These are phyloP conservation scores for Xyrichtys novacula DNA, from an alignment of 2,797 vertebrate genomes.

Conservation along the genomic window DNA sequence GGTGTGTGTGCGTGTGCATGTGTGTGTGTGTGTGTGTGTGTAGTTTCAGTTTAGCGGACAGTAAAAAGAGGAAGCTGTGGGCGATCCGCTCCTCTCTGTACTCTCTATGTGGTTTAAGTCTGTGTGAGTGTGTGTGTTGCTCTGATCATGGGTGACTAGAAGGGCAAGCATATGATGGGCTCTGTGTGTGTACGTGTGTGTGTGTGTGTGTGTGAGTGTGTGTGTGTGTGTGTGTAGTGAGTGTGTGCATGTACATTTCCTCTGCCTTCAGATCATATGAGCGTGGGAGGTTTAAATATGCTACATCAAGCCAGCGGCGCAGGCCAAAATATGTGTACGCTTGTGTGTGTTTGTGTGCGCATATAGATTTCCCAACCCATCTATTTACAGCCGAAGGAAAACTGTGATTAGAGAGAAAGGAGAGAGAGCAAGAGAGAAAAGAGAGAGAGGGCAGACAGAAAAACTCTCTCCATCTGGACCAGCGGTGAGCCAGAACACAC, in stretches of 20 bases:
- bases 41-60: slow-evolving; percentile 63
- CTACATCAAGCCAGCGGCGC: slow-evolving; percentile 64
- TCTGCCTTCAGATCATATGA: slow-evolving; percentile 67
- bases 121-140: slow-evolving; percentile 69
- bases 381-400: slow-evolving; percentile 82
- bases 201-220: slow-evolving; percentile 11
- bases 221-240: slow-evolving; percentile 29
- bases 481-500: slow-evolving; percentile 60
- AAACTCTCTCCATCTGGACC: slow-evolving; percentile 78
- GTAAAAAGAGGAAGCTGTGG: slow-evolving; percentile 78
- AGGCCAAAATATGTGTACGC: slow-evolving; percentile 44
- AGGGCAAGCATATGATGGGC: slow-evolving; percentile 70
- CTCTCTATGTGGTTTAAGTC: slow-evolving; percentile 73
- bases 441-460: slow-evolving; percentile 64
- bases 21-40: slow-evolving; percentile 39
- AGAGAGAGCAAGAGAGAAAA: slow-evolving; percentile 54
- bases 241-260: slow-evolving; percentile 40
- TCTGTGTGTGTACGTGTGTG: slow-evolving; percentile 20
- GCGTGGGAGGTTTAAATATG: slow-evolving; percentile 75
- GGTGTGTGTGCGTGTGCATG: slow-evolving; percentile 22
- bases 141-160: slow-evolving; percentile 77
- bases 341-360: slow-evolving; percentile 30
- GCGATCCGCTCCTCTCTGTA: slow-evolving; percentile 69
- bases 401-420: slow-evolving; percentile 82
- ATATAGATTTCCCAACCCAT: slow-evolving; percentile 76